Evolutionary conservation across 2,888 invertebrate species (phyloP), one percentile per base, ranked within the genome.

Genomic region (Lepidochrysops patricia): DNA sequence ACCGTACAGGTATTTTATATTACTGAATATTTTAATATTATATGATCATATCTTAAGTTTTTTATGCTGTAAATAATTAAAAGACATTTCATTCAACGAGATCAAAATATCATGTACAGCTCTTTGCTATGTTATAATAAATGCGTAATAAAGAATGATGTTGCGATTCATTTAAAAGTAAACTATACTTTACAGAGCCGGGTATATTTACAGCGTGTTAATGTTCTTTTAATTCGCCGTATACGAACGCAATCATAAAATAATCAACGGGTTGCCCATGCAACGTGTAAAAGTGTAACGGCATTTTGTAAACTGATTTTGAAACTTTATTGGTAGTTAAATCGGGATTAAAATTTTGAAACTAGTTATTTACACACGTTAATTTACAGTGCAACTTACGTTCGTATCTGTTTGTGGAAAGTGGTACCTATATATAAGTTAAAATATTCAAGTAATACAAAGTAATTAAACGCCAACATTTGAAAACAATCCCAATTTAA

Each of bases 181-280:
- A 43, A 43, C 23, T 23, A 43, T 19, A 19, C 3, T 43, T 23
- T 43, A 23, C 12, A 23, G 12, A 4, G 23, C 19, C 12, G 19
- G 43, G 23, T 52, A 27, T 52, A 52, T 52, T 52, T 52, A 27
- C 27, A 52, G 27, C 27, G 13, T 3, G 12, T 15, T 54, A 54
- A 54, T 32, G 29, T 3, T 32, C 15, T 54, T 54, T 54, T 54
- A 32, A 54, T 54, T 19, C 9, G 12, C 15, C 4, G 32, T 29
- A 54, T 19, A 26, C 26, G 2, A 19, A 6, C 54, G 32, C 54
- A 54, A 54, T 54, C 29, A 54, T 54, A 29, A 54, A 54, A 54
- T 29, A 54, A 54, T 29, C 32, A 52, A 32, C 19, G 13, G 19
- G 54, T 32, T 4, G 19, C 54, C 9, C 54, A 32, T 54, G 54